These are phyloP conservation scores for Drosophila equinoxialis DNA, from an alignment of 1,140 invertebrate genomes.

Conservation along the genomic window DNA sequence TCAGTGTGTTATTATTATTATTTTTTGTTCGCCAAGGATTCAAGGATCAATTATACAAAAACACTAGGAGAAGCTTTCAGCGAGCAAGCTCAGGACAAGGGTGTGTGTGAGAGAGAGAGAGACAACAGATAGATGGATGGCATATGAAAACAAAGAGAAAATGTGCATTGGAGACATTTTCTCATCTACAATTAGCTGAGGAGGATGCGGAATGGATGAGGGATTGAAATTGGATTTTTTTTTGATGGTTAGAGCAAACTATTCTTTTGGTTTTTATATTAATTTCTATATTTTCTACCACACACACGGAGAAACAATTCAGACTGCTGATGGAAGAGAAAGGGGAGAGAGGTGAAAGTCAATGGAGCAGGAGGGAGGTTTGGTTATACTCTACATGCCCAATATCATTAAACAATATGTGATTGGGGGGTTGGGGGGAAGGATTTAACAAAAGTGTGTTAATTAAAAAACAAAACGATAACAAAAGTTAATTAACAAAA, in stretches of 20 bases:
- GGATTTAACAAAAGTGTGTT: too few relatives aligned
- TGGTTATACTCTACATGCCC: too few relatives aligned
- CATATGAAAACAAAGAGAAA: conserved; percentile 5
- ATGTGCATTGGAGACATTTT: background rate
- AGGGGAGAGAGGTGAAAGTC: background rate
- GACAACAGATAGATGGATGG: conserved; percentile 16
- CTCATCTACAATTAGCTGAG: conserved; percentile 16
- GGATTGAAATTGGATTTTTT: background rate
- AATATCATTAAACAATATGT: too few relatives aligned
- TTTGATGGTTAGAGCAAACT: background rate
- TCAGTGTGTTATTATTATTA: background rate
- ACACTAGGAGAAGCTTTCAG: conserved; percentile 1
- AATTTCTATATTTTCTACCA: background rate
- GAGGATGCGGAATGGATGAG: background rate
- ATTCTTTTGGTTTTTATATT: background rate
- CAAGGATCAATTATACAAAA: background rate
- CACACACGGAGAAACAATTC: too few relatives aligned
- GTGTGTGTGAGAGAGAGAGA: conserved; percentile 9
- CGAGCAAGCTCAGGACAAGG: conserved; percentile 40
- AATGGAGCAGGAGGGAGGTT: background rate
- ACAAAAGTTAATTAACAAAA: background rate
- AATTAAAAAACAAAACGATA: too few relatives aligned
- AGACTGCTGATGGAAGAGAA: background rate
- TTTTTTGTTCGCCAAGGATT: background rate
- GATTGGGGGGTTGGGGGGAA: too few relatives aligned